Evolutionary conservation across 2,888 invertebrate genomes (phyloP).

Genomic region (Leistus spinibarbis): DNA sequence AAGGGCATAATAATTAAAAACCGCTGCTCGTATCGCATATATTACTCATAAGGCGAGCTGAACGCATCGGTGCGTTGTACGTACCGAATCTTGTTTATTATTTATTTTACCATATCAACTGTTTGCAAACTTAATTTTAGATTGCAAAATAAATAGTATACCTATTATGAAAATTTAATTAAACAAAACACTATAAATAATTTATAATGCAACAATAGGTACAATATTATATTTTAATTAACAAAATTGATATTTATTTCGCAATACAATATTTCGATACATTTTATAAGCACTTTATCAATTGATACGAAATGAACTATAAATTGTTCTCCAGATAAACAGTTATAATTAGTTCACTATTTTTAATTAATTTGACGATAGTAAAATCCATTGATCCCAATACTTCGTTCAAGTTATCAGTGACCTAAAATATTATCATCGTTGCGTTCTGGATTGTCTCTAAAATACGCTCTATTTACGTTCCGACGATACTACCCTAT

Average conservation of each 20-base stretch:
- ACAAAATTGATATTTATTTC: neutral
- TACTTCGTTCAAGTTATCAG: neutral
- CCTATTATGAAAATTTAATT: neutral
- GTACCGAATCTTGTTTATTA: too few relatives aligned
- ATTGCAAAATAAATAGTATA: neutral
- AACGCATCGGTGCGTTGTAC: too few relatives aligned
- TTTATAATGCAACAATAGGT: too few relatives aligned
- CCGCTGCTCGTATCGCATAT: too few relatives aligned
- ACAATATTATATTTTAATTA: slow-evolving; percentile 1
- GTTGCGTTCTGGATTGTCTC: slow-evolving; percentile 38
- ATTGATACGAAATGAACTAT: neutral
- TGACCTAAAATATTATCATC: slow-evolving; percentile 20
- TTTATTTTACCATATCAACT: too few relatives aligned
- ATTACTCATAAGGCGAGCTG: too few relatives aligned
- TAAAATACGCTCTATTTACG: slow-evolving; percentile 38
- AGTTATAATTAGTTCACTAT: neutral
- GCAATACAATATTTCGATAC: neutral
- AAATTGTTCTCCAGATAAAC: neutral
- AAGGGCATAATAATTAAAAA: too few relatives aligned
- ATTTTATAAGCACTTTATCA: neutral
- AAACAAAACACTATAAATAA: neutral
- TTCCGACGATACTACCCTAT: slow-evolving; percentile 34
- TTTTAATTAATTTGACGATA: neutral
- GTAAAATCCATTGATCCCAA: neutral
- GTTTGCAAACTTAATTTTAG: too few relatives aligned